Conservation (phyloP, 1,140 invertebrate genomes). For the Lineus longissimus region DNA sequence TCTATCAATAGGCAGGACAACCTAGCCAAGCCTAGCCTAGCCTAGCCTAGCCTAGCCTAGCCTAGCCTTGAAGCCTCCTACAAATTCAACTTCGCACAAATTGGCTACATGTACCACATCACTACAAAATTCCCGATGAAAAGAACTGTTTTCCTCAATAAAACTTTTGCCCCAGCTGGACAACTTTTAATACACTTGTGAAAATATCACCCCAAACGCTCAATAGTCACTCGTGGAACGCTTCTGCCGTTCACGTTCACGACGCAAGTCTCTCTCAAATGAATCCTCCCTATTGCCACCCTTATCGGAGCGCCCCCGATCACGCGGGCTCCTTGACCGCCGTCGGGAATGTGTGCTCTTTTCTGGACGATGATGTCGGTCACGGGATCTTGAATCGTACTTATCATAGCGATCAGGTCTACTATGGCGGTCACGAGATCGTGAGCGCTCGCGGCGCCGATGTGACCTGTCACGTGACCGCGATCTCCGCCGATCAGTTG, state of each 20-base stretch:
- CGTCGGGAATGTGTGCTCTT: background rate
- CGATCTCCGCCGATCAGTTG: background rate
- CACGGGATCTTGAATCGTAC: background rate
- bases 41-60: too few relatives aligned
- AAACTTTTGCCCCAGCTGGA: too few relatives aligned
- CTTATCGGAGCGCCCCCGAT: background rate
- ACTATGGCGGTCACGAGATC: constrained; percentile 10
- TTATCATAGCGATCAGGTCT: constrained; percentile 12
- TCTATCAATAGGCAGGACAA: too few relatives aligned
- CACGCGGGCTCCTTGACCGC: background rate
- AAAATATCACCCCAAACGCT: too few relatives aligned
- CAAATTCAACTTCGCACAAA: too few relatives aligned
- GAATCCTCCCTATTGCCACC: constrained; percentile 19
- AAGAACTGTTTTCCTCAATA: too few relatives aligned
- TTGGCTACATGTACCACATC: too few relatives aligned
- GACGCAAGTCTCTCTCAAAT: constrained; percentile 37
- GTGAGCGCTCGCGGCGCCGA: background rate
- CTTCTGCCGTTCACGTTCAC: constrained; percentile 37
- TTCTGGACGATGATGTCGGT: background rate
- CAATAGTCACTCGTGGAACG: constrained; percentile 3
- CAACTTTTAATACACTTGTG: too few relatives aligned
- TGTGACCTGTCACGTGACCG: background rate
- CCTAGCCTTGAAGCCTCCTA: too few relatives aligned
- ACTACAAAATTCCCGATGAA: too few relatives aligned
- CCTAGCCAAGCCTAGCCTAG: too few relatives aligned